Evolutionary conservation across 2,888 invertebrate species (phyloP).

Genomic region (Eupelmus urozonus): DNA sequence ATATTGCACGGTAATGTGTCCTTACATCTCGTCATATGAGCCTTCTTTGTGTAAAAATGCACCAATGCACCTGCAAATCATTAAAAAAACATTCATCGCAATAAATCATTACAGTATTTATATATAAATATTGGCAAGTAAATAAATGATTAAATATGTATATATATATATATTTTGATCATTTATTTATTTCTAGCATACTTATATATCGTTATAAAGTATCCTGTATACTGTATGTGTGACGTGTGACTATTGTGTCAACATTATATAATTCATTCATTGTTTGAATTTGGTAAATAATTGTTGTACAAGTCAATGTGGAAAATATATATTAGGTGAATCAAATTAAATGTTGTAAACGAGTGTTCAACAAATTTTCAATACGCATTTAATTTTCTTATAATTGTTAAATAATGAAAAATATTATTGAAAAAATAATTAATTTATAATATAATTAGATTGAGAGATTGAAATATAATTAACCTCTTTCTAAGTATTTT

Average conservation of each 20-base stretch:
- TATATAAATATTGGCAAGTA: conserved; percentile 1
- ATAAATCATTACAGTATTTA: neutral
- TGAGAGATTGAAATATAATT: too few relatives aligned
- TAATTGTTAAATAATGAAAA: too few relatives aligned
- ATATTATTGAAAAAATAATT: too few relatives aligned
- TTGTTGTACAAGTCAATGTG: too few relatives aligned
- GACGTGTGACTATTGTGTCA: conserved; percentile 24
- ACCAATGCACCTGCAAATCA: conserved; percentile 54
- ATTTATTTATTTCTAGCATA: neutral
- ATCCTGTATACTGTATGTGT: neutral
- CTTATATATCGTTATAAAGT: neutral
- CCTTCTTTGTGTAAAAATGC: conserved; percentile 43
- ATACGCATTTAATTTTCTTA: too few relatives aligned
- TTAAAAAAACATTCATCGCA: conserved; percentile 18
- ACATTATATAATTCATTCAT: conserved; percentile 10
- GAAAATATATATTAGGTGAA: too few relatives aligned
- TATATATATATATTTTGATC: too few relatives aligned
- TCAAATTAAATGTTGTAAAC: too few relatives aligned
- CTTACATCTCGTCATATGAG: conserved; percentile 17
- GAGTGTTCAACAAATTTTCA: too few relatives aligned
- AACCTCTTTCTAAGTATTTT: too few relatives aligned
- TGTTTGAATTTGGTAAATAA: neutral
- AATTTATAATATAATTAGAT: too few relatives aligned
- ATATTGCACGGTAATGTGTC: conserved; percentile 54
- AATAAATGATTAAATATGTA: conserved; percentile 14